Percentiles rank a stretch among this genome's conserved stretches.
These are phyloP conservation scores for Enteromius thamalakanensis DNA, from an alignment of 2,797 vertebrate species.

Conservation along the genomic window DNA sequence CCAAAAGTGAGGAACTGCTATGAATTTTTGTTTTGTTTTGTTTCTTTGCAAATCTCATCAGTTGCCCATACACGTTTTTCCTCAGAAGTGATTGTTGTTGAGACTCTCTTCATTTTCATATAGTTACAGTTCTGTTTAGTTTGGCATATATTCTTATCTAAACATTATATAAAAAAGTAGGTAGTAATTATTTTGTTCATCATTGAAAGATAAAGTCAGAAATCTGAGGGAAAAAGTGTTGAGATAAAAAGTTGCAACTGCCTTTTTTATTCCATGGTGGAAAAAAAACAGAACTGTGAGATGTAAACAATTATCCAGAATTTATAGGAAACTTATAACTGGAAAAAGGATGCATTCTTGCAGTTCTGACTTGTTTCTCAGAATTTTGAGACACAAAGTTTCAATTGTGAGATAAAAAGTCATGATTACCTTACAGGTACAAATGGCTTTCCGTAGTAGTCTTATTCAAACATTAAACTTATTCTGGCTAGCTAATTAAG, in stretches of 20 bases:
- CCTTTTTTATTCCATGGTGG: neutral
- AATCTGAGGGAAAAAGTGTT: too few species aligned
- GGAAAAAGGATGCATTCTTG: neutral
- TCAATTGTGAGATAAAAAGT: neutral
- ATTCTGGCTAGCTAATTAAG: neutral
- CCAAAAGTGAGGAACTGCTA: neutral
- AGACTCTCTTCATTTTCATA: neutral
- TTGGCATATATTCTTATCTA: neutral
- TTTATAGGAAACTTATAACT: neutral
- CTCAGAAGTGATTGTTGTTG: neutral
- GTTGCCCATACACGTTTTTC: neutral
- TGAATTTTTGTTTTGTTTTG: neutral
- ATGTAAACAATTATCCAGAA: neutral
- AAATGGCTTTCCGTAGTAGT: neutral
- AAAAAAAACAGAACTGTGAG: neutral
- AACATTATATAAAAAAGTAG: neutral
- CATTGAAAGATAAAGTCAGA: too few species aligned
- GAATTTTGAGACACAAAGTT: neutral
- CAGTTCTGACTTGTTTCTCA: too few species aligned
- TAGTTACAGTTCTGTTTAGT: neutral
- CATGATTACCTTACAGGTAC: neutral
- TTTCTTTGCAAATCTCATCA: neutral
- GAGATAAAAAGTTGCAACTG: neutral
- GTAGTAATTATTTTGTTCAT: neutral
- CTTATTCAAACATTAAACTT: too few species aligned